Evolutionary conservation across 2,113 vertebrate genomes (phyloP), one percentile per base, ranked within the genome.

Genomic region (Octodon degus): DNA sequence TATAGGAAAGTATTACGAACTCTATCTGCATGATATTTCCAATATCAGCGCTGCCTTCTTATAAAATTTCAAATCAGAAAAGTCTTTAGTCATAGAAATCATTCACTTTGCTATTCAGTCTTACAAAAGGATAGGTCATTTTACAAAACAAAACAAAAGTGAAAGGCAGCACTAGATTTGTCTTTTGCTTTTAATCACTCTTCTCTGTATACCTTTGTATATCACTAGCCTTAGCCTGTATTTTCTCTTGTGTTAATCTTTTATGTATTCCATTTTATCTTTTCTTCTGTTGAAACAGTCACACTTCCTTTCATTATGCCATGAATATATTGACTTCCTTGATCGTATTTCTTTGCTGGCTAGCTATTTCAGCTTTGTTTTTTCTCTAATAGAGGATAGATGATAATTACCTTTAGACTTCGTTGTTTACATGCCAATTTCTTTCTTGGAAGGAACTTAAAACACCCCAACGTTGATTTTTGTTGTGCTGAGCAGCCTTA

Each of bases 21-120:
- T 96, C 89, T 65, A 63, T 95, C 91, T 97, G 87, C 60, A 80
- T 90, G 95, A 63, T 93, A 96, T 92, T 97, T 95, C 88, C 89
- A 97, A 94, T 91, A 95, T 96, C 86, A 93, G 86, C 63, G 50
- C 50, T 90, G 90, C 88, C 80, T 91, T 82, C 89, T 93, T 93
- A 79, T 55, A 91, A 96, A 89, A 94, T 96, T 92, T 95, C 96
- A 94, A 82, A 93, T 93, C 95, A 94, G 92, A 83, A 17, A 87
- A 47, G 27, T 85, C 90, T 95, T 97, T 91, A 82, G 86, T 93
- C 84, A 37, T 16, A 91, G 95, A 96, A 92, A 68, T 68, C 80
- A 93, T 25, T 20, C 7, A 8, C 62, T 88, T 74, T 63, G 8
- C 62, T 86, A 19, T 40, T 87, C 72, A 63, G 3, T 85, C 60